Evolutionary conservation across 1,140 invertebrate species (phyloP).

Genomic region (Sminthurides bifidus): DNA sequence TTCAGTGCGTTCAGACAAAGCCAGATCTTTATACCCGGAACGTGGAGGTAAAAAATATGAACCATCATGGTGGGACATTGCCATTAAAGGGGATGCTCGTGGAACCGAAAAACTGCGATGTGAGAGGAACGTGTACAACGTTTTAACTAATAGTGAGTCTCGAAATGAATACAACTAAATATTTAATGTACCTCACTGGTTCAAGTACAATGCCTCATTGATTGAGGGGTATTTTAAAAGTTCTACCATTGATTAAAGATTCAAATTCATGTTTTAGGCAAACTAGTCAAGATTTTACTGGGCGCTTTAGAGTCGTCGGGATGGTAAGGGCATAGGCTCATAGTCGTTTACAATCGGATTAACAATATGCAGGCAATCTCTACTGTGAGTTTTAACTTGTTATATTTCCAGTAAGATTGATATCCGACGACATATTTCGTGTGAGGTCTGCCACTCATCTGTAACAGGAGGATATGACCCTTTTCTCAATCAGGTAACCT

Average conservation of each 20-base stretch:
- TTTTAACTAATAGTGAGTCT: too few relatives aligned
- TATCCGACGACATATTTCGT: slow-evolving; percentile 73
- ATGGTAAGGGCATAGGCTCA: too few relatives aligned
- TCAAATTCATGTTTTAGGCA: slow-evolving; percentile 44
- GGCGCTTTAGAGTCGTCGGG: slow-evolving; percentile 69
- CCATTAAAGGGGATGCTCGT: slow-evolving; percentile 46
- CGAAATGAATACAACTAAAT: too few relatives aligned
- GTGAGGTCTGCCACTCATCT: slow-evolving; percentile 70
- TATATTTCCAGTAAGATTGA: slow-evolving; percentile 55
- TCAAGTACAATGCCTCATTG: too few relatives aligned
- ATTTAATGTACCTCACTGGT: too few relatives aligned
- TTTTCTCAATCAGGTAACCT: slow-evolving; percentile 61
- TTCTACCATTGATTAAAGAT: slow-evolving; percentile 30
- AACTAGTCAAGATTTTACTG: slow-evolving; percentile 73
- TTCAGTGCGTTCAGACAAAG: slow-evolving; percentile 11
- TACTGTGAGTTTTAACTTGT: slow-evolving; percentile 29
- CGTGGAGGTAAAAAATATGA: slow-evolving; percentile 49
- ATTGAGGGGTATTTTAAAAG: slow-evolving; percentile 10
- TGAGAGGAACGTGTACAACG: slow-evolving; percentile 63
- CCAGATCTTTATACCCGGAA: slow-evolving; percentile 63
- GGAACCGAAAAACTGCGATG: slow-evolving; percentile 63
- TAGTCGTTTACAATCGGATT: too few relatives aligned
- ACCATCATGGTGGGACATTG: slow-evolving; percentile 43
- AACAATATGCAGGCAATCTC: neutral
- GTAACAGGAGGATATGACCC: slow-evolving; percentile 90